Evolutionary conservation across 2,113 vertebrate genomes (phyloP).

Genomic region (Oophaga pumilio): DNA sequence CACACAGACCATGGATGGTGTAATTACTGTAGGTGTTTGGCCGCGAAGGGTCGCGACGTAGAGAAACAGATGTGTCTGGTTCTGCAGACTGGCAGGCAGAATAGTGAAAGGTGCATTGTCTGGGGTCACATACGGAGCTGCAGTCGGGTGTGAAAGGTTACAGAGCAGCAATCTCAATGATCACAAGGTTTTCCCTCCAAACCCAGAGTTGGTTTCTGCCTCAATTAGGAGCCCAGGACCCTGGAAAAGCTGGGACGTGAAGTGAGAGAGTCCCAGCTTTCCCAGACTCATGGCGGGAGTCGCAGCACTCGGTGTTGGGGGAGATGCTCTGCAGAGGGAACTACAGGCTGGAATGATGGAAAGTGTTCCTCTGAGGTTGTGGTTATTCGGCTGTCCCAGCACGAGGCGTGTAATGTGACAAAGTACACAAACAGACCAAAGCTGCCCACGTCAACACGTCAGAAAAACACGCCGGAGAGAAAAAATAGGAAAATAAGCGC

Average conservation of each 20-base stretch:
- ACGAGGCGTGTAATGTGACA: background rate
- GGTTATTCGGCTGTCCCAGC: background rate
- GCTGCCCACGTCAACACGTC: background rate
- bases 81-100: constrained; percentile 41
- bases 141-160: constrained; percentile 55
- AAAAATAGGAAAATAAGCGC: background rate
- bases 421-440: constrained; percentile 3
- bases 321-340: background rate
- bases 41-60: background rate
- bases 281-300: background rate
- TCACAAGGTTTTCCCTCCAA: background rate
- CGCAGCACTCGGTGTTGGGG: background rate
- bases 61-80: constrained; percentile 46
- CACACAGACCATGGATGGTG: background rate
- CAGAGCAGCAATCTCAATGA: constrained; percentile 20
- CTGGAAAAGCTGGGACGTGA: background rate
- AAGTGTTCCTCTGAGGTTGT: constrained; percentile 6
- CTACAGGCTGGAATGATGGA: background rate
- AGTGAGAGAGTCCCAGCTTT: background rate
- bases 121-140: constrained; percentile 53
- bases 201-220: background rate
- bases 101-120: constrained; percentile 56
- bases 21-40: constrained; percentile 42
- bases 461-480: background rate
- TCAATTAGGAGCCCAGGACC: background rate